A percentile compares a stretch with the other conserved stretches of the same genome.
These are phyloP conservation scores for Arremon brunneinucha DNA, from an alignment of 2,797 vertebrate species.

Conservation along the genomic window DNA sequence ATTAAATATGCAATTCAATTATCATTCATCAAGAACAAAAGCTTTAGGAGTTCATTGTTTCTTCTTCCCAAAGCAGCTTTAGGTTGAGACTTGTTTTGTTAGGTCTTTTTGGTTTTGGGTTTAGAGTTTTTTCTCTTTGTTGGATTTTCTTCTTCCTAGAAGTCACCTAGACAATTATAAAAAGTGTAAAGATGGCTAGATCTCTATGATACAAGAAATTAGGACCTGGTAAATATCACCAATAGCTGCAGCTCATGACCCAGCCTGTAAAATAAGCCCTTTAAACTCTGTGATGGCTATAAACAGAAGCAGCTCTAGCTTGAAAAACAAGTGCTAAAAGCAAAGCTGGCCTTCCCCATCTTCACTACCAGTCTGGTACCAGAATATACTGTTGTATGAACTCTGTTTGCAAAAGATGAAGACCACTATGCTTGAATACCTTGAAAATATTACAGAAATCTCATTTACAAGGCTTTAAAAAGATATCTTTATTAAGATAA, in stretches of 20 bases:
- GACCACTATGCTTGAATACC: not conserved
- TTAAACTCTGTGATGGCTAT: not conserved
- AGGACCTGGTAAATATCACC: not conserved
- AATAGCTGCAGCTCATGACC: not conserved
- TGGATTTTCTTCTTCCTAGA: not conserved
- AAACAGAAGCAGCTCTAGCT: not conserved
- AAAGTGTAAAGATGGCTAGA: not conserved
- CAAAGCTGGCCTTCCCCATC: not conserved
- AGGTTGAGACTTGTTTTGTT: not conserved
- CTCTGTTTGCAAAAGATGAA: not conserved
- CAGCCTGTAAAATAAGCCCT: not conserved
- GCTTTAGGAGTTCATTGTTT: not conserved
- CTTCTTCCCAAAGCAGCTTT: not conserved
- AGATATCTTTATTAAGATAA: not conserved
- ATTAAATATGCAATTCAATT: not conserved
- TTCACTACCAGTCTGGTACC: not conserved
- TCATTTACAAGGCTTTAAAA: not conserved
- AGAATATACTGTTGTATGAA: no score
- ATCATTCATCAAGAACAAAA: not conserved
- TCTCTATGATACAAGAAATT: not conserved
- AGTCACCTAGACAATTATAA: not conserved
- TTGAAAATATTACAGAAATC: not conserved
- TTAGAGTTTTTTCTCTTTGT: not conserved
- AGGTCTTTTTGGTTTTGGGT: rapidly evolving
- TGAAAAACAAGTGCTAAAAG: not conserved